These are phyloP conservation scores for Andrena praecox DNA, from an alignment of 2,888 invertebrate genomes.

Conservation along the genomic window DNA sequence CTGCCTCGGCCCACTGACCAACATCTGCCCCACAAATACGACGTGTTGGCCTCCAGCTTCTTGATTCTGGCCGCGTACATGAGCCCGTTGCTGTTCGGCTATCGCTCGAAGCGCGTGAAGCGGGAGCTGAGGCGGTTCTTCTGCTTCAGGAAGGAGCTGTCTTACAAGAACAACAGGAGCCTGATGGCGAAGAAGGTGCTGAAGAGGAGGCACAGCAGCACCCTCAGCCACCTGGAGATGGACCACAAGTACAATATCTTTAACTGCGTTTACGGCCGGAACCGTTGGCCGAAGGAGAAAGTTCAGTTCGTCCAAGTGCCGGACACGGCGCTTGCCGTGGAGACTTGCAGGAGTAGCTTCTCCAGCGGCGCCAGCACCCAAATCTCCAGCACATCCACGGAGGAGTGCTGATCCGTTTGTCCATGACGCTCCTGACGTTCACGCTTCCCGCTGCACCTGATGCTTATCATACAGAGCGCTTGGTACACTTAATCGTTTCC, in stretches of 20 bases:
- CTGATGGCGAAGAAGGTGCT: conserved; percentile 85
- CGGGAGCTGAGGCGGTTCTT: conserved; percentile 86
- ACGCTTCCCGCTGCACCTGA: not conserved
- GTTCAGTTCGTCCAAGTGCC: conserved; percentile 86
- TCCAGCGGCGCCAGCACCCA: conserved; percentile 88
- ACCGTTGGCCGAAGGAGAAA: conserved; percentile 83
- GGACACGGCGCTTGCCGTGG: conserved; percentile 87
- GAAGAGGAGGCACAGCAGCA: conserved; percentile 80
- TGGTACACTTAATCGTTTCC: not conserved
- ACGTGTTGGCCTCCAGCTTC: conserved; percentile 78
- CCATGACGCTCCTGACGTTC: conserved; percentile 15
- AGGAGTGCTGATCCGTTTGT: conserved; percentile 80
- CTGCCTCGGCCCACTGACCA: conserved; percentile 72
- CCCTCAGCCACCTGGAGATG: conserved; percentile 75
- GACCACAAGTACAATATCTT: conserved; percentile 82
- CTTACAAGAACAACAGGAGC: conserved; percentile 83
- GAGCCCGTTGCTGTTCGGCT: conserved; percentile 92
- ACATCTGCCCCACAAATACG: conserved; percentile 77
- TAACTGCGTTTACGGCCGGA: conserved; percentile 82
- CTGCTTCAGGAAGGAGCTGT: conserved; percentile 82
- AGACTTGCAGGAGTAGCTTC: conserved; percentile 88
- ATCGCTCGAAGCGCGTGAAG: conserved; percentile 90
- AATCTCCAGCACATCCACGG: conserved; percentile 88
- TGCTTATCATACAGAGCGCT: conserved; percentile 9
- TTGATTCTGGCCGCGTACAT: conserved; percentile 88